Evolutionary conservation across 2,797 vertebrate genomes (phyloP).

Genomic region (Myotis vivesi): DNA sequence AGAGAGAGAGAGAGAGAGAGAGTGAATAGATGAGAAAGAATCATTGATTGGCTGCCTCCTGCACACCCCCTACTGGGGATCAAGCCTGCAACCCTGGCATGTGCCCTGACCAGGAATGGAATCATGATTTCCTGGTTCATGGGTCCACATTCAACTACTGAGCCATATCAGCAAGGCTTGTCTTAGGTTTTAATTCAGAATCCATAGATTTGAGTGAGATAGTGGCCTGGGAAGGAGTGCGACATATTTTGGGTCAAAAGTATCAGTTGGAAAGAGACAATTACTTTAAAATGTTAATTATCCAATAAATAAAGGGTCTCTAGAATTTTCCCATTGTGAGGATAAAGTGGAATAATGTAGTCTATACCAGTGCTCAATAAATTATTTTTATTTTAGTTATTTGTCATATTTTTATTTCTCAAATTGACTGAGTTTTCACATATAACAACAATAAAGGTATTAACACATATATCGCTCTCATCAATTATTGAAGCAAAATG

Average conservation of each 20-base stretch:
- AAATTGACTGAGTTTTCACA: neutral
- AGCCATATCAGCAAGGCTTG: too few relatives aligned
- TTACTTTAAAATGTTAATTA: neutral
- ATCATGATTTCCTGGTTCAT: too few relatives aligned
- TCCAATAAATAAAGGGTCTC: neutral
- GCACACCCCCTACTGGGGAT: too few relatives aligned
- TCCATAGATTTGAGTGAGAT: neutral
- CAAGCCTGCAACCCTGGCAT: too few relatives aligned
- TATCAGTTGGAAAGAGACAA: neutral
- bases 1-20: too few relatives aligned
- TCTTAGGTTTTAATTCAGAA: neutral
- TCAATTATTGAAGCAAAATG: neutral
- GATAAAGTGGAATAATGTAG: neutral
- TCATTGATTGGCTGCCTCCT: too few relatives aligned
- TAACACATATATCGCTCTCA: neutral
- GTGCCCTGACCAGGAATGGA: too few relatives aligned
- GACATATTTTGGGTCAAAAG: neutral
- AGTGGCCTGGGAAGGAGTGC: neutral
- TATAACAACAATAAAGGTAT: neutral
- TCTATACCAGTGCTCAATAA: neutral
- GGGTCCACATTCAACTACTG: too few relatives aligned
- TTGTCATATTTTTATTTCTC: constrained; percentile 25
- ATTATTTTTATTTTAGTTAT: neutral
- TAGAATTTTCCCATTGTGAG: neutral
- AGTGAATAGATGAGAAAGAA: too few relatives aligned